Percentiles rank a stretch among this genome's conserved stretches.
Evolutionary conservation across 2,888 invertebrate species (phyloP).

Genomic region (Halictus ligatus): DNA sequence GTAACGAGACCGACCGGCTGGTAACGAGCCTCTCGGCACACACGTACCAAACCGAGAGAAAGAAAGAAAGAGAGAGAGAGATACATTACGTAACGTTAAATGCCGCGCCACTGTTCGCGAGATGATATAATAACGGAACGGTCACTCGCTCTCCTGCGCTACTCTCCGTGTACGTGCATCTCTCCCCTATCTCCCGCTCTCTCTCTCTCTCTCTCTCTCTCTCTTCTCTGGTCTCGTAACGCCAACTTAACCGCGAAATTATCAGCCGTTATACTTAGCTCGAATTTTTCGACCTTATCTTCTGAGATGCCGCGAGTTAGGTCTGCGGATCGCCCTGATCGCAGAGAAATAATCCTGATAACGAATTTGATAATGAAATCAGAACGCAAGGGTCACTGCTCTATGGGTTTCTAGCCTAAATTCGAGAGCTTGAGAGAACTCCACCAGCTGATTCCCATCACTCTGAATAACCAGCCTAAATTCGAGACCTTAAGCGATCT

Average conservation of each 20-base stretch:
- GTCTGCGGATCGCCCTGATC: neutral
- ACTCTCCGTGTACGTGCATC: conserved; percentile 1
- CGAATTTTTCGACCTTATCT: conserved; percentile 43
- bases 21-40: conserved; percentile 50
- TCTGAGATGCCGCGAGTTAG: neutral
- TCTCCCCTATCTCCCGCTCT: neutral
- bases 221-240: conserved; percentile 14
- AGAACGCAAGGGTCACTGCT: neutral
- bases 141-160: conserved; percentile 19
- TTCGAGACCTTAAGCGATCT: neutral
- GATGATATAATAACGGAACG: conserved; percentile 69
- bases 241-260: conserved; percentile 49
- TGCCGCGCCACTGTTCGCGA: conserved; percentile 55
- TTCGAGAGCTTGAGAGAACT: neutral
- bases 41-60: neutral
- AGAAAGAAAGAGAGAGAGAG: neutral
- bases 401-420: neutral
- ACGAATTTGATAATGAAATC: neutral
- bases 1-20: conserved; percentile 51
- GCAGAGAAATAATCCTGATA: neutral
- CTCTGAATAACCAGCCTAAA: neutral
- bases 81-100: conserved; percentile 60
- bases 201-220: neutral
- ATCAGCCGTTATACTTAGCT: conserved; percentile 54
- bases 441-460: neutral